These are phyloP conservation scores for Caenorhabditis sp. DNA, from an alignment of 2,888 invertebrate genomes.

Conservation along the genomic window DNA sequence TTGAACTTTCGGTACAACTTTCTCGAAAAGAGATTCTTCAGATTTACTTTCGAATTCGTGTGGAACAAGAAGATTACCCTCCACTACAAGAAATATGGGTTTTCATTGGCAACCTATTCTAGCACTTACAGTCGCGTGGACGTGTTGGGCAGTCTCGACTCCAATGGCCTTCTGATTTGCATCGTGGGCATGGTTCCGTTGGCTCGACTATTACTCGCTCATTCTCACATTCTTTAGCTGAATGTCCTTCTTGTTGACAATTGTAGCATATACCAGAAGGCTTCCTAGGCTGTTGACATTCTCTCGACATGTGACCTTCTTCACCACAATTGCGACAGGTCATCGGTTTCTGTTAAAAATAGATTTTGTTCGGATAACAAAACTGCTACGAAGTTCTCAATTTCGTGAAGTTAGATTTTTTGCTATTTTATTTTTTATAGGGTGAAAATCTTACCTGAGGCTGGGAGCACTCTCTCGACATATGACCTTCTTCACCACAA, in stretches of 20 bases:
- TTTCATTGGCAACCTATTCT: no score
- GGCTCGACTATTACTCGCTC: slow-evolving; percentile 19
- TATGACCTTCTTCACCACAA: background rate
- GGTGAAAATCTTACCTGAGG: background rate
- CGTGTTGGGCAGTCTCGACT: slow-evolving; percentile 19
- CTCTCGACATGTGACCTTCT: slow-evolving; percentile 16
- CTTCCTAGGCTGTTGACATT: slow-evolving; percentile 8
- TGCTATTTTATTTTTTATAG: no score
- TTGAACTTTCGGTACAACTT: slow-evolving; percentile 14
- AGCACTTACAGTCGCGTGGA: slow-evolving; percentile 27
- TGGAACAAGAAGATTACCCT: slow-evolving; percentile 22
- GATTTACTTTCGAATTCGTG: slow-evolving; percentile 6
- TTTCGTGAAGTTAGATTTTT: no score
- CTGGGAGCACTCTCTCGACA: background rate
- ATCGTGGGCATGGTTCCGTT: slow-evolving; percentile 23
- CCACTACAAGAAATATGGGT: slow-evolving; percentile 15
- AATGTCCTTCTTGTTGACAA: slow-evolving; percentile 28
- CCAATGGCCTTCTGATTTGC: slow-evolving; percentile 31
- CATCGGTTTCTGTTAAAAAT: no score
- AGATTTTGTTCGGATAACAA: no score
- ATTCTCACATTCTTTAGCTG: slow-evolving; percentile 16
- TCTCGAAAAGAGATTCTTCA: slow-evolving; percentile 19
- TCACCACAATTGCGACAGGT: slow-evolving; percentile 17
- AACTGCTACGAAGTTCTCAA: no score
- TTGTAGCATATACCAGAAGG: slow-evolving; percentile 14